Percentiles rank a stretch among this genome's conserved stretches.
phyloP scores from a whole-genome alignment of 64 coral and sea anemone species.

The Orbicella faveolata region DNA sequence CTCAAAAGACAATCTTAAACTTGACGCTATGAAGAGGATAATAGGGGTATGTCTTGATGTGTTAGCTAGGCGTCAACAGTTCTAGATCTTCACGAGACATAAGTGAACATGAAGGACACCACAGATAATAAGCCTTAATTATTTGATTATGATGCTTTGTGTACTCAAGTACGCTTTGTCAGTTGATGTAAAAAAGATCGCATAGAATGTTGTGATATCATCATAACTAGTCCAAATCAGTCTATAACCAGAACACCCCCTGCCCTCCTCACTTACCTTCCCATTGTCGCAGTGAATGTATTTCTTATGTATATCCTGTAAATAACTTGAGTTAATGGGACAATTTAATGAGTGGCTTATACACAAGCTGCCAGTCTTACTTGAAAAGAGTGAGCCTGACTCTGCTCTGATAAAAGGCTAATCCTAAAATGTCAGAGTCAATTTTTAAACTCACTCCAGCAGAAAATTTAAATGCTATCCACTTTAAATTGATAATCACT shows the following conservation, averaged over 20 bases:
- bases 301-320: no score
- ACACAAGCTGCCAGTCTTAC: no score
- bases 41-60: conserved; percentile 62
- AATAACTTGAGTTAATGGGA: no score
- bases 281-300: background rate
- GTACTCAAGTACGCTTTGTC: background rate
- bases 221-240: background rate
- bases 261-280: background rate
- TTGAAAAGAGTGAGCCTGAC: no score
- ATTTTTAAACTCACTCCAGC: no score
- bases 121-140: background rate
- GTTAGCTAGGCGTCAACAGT: background rate
- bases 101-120: no score
- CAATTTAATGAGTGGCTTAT: no score
- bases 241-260: background rate
- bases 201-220: background rate
- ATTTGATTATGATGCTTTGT: background rate
- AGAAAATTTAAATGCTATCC: no score
- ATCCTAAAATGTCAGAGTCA: background rate
- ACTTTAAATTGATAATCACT: no score
- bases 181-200: background rate
- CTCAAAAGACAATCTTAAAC: conserved; percentile 89
- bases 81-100: background rate
- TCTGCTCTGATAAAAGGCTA: no score
- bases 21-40: conserved; percentile 97